Percentiles rank a stretch among this genome's conserved stretches.
Conservation (phyloP, 1,140 invertebrate species). For the Brachionus angularis region DNA sequence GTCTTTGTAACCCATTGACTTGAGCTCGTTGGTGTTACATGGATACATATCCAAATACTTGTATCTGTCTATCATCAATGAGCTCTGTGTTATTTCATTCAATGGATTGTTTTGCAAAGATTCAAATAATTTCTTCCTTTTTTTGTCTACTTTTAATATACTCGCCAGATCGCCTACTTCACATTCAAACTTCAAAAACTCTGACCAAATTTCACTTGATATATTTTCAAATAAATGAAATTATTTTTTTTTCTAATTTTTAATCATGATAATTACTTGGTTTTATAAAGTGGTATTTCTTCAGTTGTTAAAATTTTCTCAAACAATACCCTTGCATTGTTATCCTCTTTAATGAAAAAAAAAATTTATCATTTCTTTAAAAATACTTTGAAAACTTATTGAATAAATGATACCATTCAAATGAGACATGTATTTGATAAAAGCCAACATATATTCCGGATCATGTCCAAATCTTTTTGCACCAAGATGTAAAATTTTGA, state of each 20-base stretch:
- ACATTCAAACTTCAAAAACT: constrained; percentile 95
- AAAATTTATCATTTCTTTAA: not conserved
- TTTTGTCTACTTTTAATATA: constrained; percentile 93
- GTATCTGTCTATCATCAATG: constrained; percentile 88
- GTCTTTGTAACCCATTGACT: constrained; percentile 63
- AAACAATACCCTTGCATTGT: constrained; percentile 95
- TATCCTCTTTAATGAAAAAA: constrained; percentile 91
- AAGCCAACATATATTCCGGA: constrained; percentile 88
- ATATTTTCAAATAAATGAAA: not conserved
- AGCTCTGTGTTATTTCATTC: constrained; percentile 84
- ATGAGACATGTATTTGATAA: constrained; percentile 95
- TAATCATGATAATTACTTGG: constrained; percentile 12
- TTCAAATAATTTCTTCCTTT: constrained; percentile 63
- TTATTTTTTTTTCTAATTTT: not conserved
- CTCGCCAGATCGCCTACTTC: constrained; percentile 94
- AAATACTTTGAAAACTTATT: not conserved
- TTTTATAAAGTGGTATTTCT: constrained; percentile 14
- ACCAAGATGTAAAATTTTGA: constrained; percentile 94
- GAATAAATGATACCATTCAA: constrained; percentile 73
- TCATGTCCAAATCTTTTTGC: constrained; percentile 91
- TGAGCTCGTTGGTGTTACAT: constrained; percentile 80
- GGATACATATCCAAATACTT: constrained; percentile 89
- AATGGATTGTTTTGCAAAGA: constrained; percentile 29
- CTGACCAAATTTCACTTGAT: constrained; percentile 88
- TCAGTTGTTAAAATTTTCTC: constrained; percentile 72